Evolutionary conservation across 1,140 invertebrate genomes (phyloP).

Genomic region (Saccostrea glomerata): DNA sequence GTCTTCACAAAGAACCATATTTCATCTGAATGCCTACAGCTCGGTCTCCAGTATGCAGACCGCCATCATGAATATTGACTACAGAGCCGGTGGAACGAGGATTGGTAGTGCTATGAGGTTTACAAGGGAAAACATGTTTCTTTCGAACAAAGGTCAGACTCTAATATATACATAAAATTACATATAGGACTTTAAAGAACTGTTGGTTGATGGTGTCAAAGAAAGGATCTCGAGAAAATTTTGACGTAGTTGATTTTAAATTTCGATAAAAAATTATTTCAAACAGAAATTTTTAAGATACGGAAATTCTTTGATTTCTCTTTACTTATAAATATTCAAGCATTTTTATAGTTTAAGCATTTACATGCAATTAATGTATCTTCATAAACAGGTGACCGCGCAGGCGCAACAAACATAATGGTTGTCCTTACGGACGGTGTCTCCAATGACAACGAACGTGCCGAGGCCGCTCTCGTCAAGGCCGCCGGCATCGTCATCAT

Average conservation of each 20-base stretch:
- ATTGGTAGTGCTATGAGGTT: conserved; percentile 20
- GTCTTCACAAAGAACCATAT: conserved; percentile 15
- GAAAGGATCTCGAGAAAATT: too few species aligned
- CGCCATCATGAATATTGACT: conserved; percentile 13
- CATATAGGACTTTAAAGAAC: too few species aligned
- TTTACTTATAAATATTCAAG: too few species aligned
- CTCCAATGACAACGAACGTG: conserved; percentile 19
- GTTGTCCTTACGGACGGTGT: conserved; percentile 22
- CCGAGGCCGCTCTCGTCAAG: neutral
- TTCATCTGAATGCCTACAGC: conserved; percentile 2
- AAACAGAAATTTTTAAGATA: too few species aligned
- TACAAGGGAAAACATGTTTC: conserved; percentile 11
- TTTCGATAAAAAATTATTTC: too few species aligned
- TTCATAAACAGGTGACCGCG: neutral
- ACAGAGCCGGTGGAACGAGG: neutral
- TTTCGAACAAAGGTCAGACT: neutral
- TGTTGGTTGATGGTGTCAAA: too few species aligned
- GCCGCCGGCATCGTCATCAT: conserved; percentile 5
- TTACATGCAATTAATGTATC: too few species aligned
- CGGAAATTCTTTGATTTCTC: too few species aligned
- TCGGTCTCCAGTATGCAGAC: neutral
- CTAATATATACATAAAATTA: neutral
- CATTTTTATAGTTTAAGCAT: too few species aligned
- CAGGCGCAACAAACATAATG: conserved; percentile 23
- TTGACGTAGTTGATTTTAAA: too few species aligned